Evolutionary conservation across 2,797 vertebrate genomes (phyloP), one percentile per base, ranked within the genome.

Genomic region (Rhodeus uyekii): DNA sequence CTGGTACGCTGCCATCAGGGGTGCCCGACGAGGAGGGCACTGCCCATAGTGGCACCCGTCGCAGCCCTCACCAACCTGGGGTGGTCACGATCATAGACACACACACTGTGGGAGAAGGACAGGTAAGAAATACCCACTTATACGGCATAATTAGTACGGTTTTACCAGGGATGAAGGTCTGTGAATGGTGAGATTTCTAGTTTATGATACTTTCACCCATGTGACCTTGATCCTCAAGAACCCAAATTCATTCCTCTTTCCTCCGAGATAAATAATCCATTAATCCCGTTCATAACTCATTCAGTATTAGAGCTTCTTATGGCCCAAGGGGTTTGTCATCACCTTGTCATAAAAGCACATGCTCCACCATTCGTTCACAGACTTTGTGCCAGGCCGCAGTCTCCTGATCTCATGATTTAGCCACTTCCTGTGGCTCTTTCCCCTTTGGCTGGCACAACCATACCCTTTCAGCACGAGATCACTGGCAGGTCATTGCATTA

Each of bases 81-180:
- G 95, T 98, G 68, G 93, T 99, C 91, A 99, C 98, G 46, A 94
- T 99, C 85, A 97, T 99, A n/a, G 98, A 99, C 87, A 98, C 95
- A 0, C 95, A 97, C 78, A 95, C 91, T 0, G 97, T 99, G 48
- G 96, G 96, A 1, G 97, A 98, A 86, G 98, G 98, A 76, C 98
- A 99, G 97, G 98, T 99, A 92, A 87, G 80, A 32, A 5, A 68
- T 7, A 0, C 22, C 46, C 24, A 67, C 9, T 39, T 44, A 69
- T 39, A 78, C 16, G 67, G 4, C 24, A 34, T 58, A 34, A 64
- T 64, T 2, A 27, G 9, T 38, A 38, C 0, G 0, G 22, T 78
- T 64, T 3, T 18, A 14, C 38, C 27, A 34, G 29, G 16, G 16
- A 13, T 42, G 10, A 16, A 22, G 32, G 3, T 16, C 53, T 29